Percentiles rank a stretch among this genome's conserved stretches.
Conservation (phyloP, 2,113 vertebrate species). For the Pogona vitticeps region DNA sequence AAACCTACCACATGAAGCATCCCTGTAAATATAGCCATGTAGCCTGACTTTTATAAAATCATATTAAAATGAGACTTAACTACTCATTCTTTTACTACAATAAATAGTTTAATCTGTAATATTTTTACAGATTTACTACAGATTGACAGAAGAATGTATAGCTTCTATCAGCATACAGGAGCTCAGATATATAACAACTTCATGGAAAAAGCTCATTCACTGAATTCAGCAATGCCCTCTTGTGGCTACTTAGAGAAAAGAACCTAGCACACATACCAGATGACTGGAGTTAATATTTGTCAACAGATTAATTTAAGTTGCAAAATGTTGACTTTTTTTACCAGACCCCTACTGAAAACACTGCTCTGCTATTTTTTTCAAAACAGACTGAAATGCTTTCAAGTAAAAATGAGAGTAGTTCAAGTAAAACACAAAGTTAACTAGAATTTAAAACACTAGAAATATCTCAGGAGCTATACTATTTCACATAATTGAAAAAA, state of each 20-base stretch:
- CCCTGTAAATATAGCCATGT: background rate
- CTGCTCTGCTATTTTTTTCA: background rate
- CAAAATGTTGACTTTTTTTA: background rate
- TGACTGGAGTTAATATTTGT: background rate
- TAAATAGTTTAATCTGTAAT: background rate
- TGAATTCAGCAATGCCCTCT: background rate
- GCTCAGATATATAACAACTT: constrained; percentile 10
- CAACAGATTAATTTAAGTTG: background rate
- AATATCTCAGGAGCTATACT: background rate
- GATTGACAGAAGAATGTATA: background rate
- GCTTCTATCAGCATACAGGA: constrained; percentile 4
- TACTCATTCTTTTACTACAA: background rate
- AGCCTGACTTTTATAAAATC: background rate
- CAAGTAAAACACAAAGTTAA: background rate
- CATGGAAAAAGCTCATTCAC: background rate
- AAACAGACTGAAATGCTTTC: background rate
- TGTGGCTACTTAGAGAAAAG: background rate
- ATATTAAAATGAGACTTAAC: background rate
- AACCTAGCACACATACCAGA: background rate
- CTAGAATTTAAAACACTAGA: background rate
- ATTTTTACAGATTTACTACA: background rate
- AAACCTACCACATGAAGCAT: background rate
- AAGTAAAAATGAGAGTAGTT: background rate
- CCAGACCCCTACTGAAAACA: background rate
- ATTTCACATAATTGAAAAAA: background rate